Evolutionary conservation across 2,797 vertebrate species (phyloP).

Genomic region (Dendrocincla fuliginosa): DNA sequence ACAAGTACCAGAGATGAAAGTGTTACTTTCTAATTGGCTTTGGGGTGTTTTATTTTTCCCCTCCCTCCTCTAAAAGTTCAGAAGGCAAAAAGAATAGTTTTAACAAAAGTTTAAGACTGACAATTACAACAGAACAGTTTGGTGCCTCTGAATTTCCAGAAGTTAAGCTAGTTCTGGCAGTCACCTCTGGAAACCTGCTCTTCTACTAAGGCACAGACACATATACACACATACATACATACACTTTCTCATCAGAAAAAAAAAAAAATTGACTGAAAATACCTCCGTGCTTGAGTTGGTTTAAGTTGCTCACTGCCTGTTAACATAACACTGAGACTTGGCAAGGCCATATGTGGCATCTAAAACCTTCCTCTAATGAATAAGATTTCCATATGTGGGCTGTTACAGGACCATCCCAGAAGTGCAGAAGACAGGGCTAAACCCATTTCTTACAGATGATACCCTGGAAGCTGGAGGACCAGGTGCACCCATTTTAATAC

Average conservation of each 20-base stretch:
- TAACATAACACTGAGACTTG: background rate
- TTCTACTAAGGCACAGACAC: background rate
- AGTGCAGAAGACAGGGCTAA: background rate
- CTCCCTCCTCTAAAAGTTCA: background rate
- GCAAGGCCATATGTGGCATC: background rate
- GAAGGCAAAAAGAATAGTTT: background rate
- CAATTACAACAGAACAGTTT: background rate
- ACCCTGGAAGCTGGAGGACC: background rate
- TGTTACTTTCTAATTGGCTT: background rate
- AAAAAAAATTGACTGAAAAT: background rate
- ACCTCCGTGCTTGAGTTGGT: background rate
- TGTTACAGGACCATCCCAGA: background rate
- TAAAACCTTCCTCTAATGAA: background rate
- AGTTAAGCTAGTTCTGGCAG: background rate
- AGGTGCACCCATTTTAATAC: background rate
- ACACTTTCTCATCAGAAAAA: background rate
- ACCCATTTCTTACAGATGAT: background rate
- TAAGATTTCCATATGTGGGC: background rate
- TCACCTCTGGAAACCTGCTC: background rate
- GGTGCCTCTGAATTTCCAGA: background rate
- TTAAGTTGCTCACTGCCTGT: background rate
- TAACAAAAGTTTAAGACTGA: background rate
- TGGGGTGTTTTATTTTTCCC: fast-evolving
- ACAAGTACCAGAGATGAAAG: background rate
- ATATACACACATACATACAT: too few relatives aligned